These are phyloP conservation scores for Altica lythri DNA, from an alignment of 2,888 invertebrate genomes.

Conservation along the genomic window DNA sequence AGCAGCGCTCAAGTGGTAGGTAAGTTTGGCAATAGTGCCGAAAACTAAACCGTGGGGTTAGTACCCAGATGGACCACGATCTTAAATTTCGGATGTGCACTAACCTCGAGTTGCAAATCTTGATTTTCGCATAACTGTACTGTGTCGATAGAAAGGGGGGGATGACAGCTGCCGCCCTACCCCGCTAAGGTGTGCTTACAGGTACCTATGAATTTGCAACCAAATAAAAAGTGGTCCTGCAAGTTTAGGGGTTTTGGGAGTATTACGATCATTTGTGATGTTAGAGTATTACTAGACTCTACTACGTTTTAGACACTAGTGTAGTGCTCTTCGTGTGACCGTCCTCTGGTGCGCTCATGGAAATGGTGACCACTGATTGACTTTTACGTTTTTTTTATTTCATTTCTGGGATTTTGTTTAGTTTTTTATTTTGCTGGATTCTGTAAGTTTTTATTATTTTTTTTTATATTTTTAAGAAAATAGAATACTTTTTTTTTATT, in stretches of 20 bases:
- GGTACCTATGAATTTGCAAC: conserved; percentile 67
- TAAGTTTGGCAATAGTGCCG: conserved; percentile 24
- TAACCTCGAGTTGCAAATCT: conserved; percentile 52
- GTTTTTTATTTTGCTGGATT: conserved; percentile 18
- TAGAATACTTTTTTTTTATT: background rate
- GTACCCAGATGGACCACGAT: conserved; percentile 33
- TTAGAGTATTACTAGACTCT: conserved; percentile 59
- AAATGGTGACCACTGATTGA: conserved; percentile 41
- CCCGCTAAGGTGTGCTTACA: conserved; percentile 50
- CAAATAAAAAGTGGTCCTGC: conserved; percentile 68
- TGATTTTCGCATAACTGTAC: conserved; percentile 57
- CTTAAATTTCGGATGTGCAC: conserved; percentile 42
- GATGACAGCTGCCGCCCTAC: conserved; percentile 45
- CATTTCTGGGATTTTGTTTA: conserved; percentile 25
- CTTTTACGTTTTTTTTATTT: conserved; percentile 26
- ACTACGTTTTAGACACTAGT: conserved; percentile 56
- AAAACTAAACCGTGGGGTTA: conserved; percentile 28
- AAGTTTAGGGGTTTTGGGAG: conserved; percentile 61
- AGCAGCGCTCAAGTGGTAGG: too few species aligned
- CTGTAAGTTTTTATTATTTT: conserved; percentile 33
- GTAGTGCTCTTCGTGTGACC: conserved; percentile 41
- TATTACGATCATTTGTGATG: conserved; percentile 53
- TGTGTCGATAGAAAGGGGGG: conserved; percentile 48
- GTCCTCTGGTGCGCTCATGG: conserved; percentile 45
- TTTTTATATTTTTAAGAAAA: conserved; percentile 11